Base-by-base conservation (phyloP, 2,113 vertebrate species). In the Puma concolor region DNA sequence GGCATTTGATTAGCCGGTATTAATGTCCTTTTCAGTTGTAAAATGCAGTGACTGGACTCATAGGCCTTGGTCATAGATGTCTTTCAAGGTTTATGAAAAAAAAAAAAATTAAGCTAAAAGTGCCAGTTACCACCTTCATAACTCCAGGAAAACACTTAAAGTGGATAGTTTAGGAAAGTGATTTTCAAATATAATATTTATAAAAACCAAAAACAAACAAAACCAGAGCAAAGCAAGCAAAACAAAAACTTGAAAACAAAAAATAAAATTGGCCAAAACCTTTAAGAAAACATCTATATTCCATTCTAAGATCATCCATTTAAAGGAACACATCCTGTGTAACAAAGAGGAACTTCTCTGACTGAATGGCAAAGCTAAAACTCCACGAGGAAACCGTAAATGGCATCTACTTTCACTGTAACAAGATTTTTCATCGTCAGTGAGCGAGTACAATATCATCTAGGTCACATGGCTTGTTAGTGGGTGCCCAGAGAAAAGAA, bases 281-380 rank as follows among this genome's bases (percentile, higher is more conserved):
- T 66, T 64, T 72, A 94, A 31, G 79, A 82, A 79, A 71, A 71
- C 17, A 4, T 2, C 15, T 36, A 0, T 72, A 29, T 86, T 66
- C 36, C 5, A 29, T 86, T 72, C 41, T 4, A 16, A 38, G 41
- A 64, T 69, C 7, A 54, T 48, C 52, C 83, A 27, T 92, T 60
- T 80, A 25, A 95, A 95, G 94, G 85, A 97, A 63, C 33, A 96
- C 97, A 88, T 98, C 31, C 36, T 94, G 41, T 16, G 44, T 81
- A 67, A 89, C 6, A 72, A 0, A 21, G 38, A 38, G 52, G 17
- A 79, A 63, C 15, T 48, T 92, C 23, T 91, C n/a, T 81, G 38
- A 71, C 12, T 48, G 12, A 95, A 94, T 52, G 33, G 8, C 13
- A 83, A 44, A 76, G 63, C 33, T 17, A 13, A 17, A 79, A 50